Conservation (phyloP, 2,888 invertebrate genomes). For the Lumbricus terrestris region DNA sequence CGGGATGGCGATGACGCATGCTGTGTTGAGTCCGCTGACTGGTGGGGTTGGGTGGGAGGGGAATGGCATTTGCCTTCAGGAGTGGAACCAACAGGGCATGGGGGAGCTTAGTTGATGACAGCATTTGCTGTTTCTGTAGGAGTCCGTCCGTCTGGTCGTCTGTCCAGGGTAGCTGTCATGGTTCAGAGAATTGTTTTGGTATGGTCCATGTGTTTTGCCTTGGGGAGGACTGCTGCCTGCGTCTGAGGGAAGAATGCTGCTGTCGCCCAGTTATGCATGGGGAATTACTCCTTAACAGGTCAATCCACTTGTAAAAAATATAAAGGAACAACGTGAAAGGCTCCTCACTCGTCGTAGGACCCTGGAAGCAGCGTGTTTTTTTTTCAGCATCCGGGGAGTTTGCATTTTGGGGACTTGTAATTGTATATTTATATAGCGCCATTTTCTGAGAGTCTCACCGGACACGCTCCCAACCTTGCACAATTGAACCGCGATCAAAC, state of each 20-base stretch:
- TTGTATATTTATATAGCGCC: too few species aligned
- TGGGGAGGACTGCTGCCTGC: background rate
- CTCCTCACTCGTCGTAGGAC: background rate
- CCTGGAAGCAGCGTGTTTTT: background rate
- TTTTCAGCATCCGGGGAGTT: background rate
- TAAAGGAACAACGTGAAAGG: background rate
- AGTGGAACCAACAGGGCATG: too few species aligned
- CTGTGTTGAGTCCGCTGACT: background rate
- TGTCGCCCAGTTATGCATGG: background rate
- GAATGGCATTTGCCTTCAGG: too few species aligned
- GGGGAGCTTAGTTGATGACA: too few species aligned
- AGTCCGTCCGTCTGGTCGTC: too few species aligned
- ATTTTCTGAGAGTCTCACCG: too few species aligned
- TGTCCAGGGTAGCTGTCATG: slow-evolving; percentile 3
- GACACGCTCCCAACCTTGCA: too few species aligned
- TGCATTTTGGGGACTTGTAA: background rate
- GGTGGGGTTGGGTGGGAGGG: too few species aligned
- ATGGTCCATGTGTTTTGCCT: background rate
- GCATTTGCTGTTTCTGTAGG: background rate
- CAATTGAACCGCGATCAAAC: too few species aligned
- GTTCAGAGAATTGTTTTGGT: background rate
- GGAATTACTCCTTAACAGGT: background rate
- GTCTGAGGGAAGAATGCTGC: background rate
- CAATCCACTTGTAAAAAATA: background rate
- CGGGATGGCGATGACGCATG: background rate